Conservation (phyloP, 1,140 invertebrate genomes). For the Bombyx mori region DNA sequence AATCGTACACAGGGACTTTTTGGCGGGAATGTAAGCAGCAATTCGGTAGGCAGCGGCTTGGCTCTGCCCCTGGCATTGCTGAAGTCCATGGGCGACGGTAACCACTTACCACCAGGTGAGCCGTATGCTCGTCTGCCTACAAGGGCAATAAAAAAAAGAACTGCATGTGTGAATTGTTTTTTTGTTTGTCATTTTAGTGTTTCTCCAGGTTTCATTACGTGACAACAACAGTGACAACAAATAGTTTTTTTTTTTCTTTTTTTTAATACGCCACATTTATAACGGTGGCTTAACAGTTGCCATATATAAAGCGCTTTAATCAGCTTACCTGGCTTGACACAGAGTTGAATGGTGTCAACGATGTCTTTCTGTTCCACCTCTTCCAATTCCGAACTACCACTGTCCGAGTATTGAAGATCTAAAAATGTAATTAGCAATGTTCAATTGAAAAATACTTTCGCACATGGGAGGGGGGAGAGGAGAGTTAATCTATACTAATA, state of each 20-base stretch:
- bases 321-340: slow-evolving; percentile 74
- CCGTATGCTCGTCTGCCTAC: no score
- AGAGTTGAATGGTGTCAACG: slow-evolving; percentile 85
- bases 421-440: neutral
- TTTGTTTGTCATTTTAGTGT: neutral
- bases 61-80: no score
- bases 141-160: neutral
- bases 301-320: slow-evolving; percentile 7
- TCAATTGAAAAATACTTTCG: no score
- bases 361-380: slow-evolving; percentile 81
- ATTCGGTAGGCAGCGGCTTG: no score
- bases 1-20: no score
- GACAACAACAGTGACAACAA: no score
- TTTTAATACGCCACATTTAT: neutral
- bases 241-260: neutral
- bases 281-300: neutral
- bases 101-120: no score
- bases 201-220: no score
- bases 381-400: slow-evolving; percentile 67
- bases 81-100: no score
- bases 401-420: slow-evolving; percentile 69
- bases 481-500: no score
- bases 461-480: no score
- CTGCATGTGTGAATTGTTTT: neutral
- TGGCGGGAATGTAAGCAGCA: no score